Evolutionary conservation across 2,797 vertebrate species (phyloP).

Genomic region (Enteromius anoplus): DNA sequence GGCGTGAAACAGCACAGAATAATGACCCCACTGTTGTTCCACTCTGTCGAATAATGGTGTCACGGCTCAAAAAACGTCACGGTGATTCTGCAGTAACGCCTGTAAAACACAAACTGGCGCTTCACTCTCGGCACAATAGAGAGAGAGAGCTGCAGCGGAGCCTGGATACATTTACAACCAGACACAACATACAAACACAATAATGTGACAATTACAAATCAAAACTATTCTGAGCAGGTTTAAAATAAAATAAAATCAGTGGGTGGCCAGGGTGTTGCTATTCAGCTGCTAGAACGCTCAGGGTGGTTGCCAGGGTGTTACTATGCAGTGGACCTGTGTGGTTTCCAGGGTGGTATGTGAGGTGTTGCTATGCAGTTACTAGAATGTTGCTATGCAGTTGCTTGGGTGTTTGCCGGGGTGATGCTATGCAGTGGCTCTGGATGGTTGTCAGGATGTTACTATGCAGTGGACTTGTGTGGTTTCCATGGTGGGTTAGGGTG

Average conservation of each 20-base stretch:
- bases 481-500: not conserved
- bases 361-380: not conserved
- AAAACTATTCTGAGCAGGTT: not conserved
- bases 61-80: not conserved
- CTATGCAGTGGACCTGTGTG: too few relatives aligned
- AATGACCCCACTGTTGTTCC: constrained; percentile 44
- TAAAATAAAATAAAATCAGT: not conserved
- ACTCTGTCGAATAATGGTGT: constrained; percentile 33
- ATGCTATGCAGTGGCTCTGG: not conserved
- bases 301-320: not conserved
- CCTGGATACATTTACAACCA: not conserved
- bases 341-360: not conserved
- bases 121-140: not conserved
- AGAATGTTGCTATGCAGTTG: not conserved
- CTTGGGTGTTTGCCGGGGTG: too few relatives aligned
- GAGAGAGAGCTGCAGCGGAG: not conserved
- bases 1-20: constrained; percentile 38
- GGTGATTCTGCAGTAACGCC: not conserved
- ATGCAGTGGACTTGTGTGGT: too few relatives aligned
- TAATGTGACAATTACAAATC: not conserved
- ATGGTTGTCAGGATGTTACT: not conserved
- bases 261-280: not conserved
- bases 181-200: not conserved
- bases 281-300: not conserved
- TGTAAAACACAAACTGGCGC: not conserved